Evolutionary conservation across 2,888 invertebrate genomes (phyloP), one percentile per base, ranked within the genome.

Genomic region (Caenorhabditis sp.): DNA sequence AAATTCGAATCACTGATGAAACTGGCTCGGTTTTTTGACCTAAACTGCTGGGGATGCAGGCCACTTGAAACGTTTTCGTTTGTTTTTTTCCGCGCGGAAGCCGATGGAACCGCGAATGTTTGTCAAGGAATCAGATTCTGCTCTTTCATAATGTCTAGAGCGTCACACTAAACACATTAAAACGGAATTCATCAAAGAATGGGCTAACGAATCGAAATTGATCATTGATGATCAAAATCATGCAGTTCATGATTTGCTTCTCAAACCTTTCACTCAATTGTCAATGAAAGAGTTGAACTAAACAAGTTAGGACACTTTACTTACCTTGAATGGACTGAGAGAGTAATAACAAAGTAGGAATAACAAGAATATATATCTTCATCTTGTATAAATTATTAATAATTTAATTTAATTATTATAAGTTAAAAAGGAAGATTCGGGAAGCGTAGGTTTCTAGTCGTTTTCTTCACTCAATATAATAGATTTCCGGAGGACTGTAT

Each of bases 41-140:
- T 56, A 45, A 39, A 37, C 17, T 43, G 27, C 4, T 5, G 37
- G 45, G n/a, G 46, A 55, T 9, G 35, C 35, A 13, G 9, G 37
- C 39, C 65, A 73, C 73, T 73, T 73, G 73, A 73, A 73, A 73
- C 73, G 63, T 73, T 66, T 73, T 52, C 56, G 58, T 68, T 68
- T 58, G 68, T 59, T 68, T 68, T 58, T 68, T 55, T 68, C 52
- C 68, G 58, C 58, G 68, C 68, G 68, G 58, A 52, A 56, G 50
- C 41, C 52, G 30, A 56, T 46, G 39, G 48, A 58, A 59, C 58
- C 32, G 32, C 20, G 48, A 22, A 35, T 68, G 50, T 68, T 68
- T 68, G 39, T 37, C 17, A 20, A 66, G 39, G 35, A 37, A 55
- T 56, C 50, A 58, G 58, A 43, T 68, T 52, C 22, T 52, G 50